Evolutionary conservation across 2,113 vertebrate genomes (phyloP).

Genomic region (Equus przewalskii): DNA sequence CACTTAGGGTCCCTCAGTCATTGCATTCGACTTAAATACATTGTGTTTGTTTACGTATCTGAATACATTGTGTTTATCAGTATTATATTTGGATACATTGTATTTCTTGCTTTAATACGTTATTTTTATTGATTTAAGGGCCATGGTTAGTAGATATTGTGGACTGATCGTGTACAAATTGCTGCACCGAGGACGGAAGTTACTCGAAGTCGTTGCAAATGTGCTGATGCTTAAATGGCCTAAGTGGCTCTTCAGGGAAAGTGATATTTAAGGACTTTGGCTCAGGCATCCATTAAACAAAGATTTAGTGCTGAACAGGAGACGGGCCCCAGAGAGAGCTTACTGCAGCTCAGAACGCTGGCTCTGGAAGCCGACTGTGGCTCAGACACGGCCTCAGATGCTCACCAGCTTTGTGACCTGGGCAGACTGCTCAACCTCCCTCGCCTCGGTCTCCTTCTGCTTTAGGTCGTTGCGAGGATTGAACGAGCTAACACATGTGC

Average conservation of each 20-base stretch:
- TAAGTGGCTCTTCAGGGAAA: neutral
- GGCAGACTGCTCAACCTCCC: neutral
- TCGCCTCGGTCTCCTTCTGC: neutral
- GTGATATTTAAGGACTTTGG: neutral
- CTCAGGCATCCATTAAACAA: neutral
- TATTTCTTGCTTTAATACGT: neutral
- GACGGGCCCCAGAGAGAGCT: neutral
- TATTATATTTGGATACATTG: neutral
- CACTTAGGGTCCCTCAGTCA: too few species aligned
- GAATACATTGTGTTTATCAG: neutral
- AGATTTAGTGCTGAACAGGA: neutral
- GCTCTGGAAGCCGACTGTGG: neutral
- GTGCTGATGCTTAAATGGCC: neutral
- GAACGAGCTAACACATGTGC: neutral
- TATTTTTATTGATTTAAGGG: neutral
- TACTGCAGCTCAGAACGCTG: rapidly evolving
- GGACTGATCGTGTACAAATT: neutral
- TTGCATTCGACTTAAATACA: neutral
- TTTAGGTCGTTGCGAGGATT: neutral
- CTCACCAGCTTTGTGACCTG: neutral
- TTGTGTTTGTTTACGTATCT: neutral
- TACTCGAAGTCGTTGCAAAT: neutral
- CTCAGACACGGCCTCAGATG: neutral
- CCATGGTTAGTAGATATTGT: neutral
- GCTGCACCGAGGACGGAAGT: neutral